Percentiles rank a stretch among this genome's conserved stretches.
These are phyloP conservation scores for Sandelia bainsii DNA, from an alignment of 2,797 vertebrate genomes.

Conservation along the genomic window DNA sequence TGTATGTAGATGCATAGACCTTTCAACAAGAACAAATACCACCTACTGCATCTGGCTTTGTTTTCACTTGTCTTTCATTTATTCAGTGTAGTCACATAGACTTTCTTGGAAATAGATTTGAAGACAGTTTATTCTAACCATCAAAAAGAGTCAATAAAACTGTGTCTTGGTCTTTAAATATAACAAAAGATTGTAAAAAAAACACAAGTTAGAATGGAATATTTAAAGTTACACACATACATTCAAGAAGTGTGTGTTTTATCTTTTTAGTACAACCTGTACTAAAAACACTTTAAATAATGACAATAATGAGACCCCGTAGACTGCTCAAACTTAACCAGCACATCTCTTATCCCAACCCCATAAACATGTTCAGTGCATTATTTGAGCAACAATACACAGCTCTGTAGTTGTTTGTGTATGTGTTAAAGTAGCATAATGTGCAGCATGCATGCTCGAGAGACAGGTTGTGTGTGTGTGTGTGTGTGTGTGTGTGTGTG, in stretches of 20 bases:
- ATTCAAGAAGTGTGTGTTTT: not conserved
- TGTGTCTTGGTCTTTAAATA: not conserved
- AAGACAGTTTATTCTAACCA: slow-evolving; percentile 2
- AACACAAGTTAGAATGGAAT: not conserved
- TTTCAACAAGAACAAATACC: slow-evolving; percentile 3
- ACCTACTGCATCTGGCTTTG: slow-evolving; percentile 24
- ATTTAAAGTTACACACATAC: not conserved
- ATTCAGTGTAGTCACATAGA: slow-evolving; percentile 32
- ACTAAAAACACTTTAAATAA: slow-evolving; percentile 27
- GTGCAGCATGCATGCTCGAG: slow-evolving; percentile 6
- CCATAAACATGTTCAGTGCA: slow-evolving; percentile 27
- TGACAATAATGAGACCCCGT: slow-evolving; percentile 38
- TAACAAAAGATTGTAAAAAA: slow-evolving; percentile 11
- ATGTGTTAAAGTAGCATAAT: not conserved
- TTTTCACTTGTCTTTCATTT: slow-evolving; percentile 16
- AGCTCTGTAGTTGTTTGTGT: slow-evolving; percentile 21
- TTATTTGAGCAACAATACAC: slow-evolving; percentile 7
- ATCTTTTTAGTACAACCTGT: not conserved
- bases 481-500: slow-evolving; percentile 31
- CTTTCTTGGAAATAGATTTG: slow-evolving; percentile 41
- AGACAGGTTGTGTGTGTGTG: slow-evolving; percentile 21
- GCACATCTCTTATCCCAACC: not conserved
- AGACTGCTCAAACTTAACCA: slow-evolving; percentile 2
- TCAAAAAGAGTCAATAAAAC: slow-evolving; percentile 32
- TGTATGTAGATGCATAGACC: not conserved